Evolutionary conservation across 2,797 vertebrate genomes (phyloP), one percentile per base, ranked within the genome.

Genomic region (Phoxinus dragarum): DNA sequence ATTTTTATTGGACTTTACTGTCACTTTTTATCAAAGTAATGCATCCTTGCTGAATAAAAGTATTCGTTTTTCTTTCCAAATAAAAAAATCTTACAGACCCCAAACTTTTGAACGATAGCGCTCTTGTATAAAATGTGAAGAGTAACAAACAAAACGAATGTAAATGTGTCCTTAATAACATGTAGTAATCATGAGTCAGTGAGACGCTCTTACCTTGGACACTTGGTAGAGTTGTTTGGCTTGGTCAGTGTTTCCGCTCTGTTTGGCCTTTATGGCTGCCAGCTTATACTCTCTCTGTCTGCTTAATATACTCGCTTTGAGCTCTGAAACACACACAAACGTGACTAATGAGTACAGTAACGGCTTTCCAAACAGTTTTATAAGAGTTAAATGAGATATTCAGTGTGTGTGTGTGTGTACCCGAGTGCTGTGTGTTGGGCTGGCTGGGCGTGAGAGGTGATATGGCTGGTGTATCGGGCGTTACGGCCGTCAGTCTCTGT

Each of bases 201-300:
- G 10, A 40, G 17, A 34, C 27, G 2, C 6, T 4, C 16, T 27
- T 90, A 98, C 97, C 96, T 98, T 98, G 84, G 96, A 95, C 42
- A 94, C 90, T 31, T 95, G 89, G 86, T 97, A 97, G 87, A 93
- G 89, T 54, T 92, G 95, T 71, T 95, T 89, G 71, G 97, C 97
- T 5, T 88, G 78, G 6, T 96, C 93, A 0, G 93, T 91, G 85
- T 97, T 90, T 1, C 96, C 96, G 1, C 90, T 90, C 88, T 97
- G 96, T 88, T 98, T 98, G 90, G 96, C 94, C 0, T 93, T 92
- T 73, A 98, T 91, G 7, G 97, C 97, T 0, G 96, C 96, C 80
- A 97, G 86, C 86, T 98, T 98, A 80, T 97, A 98, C 40, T 97
- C 97, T 2, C 94, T 94, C 91, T 97, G 97, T 79, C 95, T 95